Conservation (phyloP, 2,888 invertebrate species). For the Acrocyrtus sp. region DNA sequence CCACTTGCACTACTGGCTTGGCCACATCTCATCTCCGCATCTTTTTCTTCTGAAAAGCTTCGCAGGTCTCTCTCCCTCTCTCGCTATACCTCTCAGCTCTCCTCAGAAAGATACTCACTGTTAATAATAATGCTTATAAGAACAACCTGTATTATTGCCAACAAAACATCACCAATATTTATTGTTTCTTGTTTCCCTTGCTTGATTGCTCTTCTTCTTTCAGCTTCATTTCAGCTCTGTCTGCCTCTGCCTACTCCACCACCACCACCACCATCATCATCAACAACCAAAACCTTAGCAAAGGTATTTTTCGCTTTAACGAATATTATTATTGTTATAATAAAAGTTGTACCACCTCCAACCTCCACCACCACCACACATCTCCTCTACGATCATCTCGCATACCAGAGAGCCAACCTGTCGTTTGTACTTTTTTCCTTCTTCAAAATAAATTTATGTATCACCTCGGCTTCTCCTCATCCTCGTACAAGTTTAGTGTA, state of each 20-base stretch:
- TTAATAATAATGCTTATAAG: constrained; percentile 32
- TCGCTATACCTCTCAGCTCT: too few species aligned
- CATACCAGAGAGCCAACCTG: constrained; percentile 37
- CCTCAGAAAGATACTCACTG: constrained; percentile 8
- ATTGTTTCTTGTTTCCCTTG: constrained; percentile 42
- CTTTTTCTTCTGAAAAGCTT: constrained; percentile 17
- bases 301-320: background rate
- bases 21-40: constrained; percentile 44
- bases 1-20: constrained; percentile 46
- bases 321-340: too few species aligned
- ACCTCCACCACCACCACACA: constrained; percentile 19
- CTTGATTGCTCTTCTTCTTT: constrained; percentile 52
- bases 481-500: too few species aligned
- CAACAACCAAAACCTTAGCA: background rate
- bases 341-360: constrained; percentile 24
- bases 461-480: constrained; percentile 22
- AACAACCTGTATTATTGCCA: constrained; percentile 52
- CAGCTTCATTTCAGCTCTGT: constrained; percentile 20
- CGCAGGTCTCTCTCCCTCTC: constrained; percentile 36
- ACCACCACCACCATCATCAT: constrained; percentile 18
- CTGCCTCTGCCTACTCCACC: background rate
- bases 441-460: constrained; percentile 28
- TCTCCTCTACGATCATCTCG: background rate
- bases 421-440: constrained; percentile 10
- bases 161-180: constrained; percentile 53